These are phyloP conservation scores for Merops nubicus DNA, from an alignment of 2,113 vertebrate genomes.

Conservation along the genomic window DNA sequence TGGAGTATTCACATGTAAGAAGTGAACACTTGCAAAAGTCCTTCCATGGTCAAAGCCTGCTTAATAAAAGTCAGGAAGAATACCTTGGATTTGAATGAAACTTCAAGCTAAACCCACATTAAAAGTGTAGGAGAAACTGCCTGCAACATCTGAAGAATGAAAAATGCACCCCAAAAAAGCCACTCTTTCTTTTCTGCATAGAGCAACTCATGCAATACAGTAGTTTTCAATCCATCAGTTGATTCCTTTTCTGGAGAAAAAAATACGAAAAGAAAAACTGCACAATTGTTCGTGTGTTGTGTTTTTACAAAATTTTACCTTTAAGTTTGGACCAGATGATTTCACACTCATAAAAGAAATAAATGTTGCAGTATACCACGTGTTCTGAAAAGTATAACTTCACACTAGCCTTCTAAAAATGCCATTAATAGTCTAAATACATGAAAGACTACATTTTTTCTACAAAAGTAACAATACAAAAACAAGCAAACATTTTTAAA, in stretches of 20 bases:
- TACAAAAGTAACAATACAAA: background rate
- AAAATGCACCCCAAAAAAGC: background rate
- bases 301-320: background rate
- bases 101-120: background rate
- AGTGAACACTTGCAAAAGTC: background rate
- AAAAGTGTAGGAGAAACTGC: background rate
- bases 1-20: background rate
- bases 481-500: accelerated
- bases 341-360: background rate
- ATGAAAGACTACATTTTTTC: background rate
- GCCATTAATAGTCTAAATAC: background rate
- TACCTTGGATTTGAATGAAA: background rate
- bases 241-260: background rate
- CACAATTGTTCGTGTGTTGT: background rate
- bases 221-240: background rate
- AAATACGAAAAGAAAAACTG: background rate
- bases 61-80: background rate
- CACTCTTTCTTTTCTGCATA: background rate
- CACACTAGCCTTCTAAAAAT: background rate
- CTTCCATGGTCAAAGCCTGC: background rate
- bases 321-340: background rate
- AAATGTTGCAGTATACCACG: background rate
- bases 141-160: background rate
- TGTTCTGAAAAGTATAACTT: background rate
- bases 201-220: background rate